phyloP scores from a whole-genome alignment of 2,888 invertebrate genomes.

The Endotricha flammealis region DNA sequence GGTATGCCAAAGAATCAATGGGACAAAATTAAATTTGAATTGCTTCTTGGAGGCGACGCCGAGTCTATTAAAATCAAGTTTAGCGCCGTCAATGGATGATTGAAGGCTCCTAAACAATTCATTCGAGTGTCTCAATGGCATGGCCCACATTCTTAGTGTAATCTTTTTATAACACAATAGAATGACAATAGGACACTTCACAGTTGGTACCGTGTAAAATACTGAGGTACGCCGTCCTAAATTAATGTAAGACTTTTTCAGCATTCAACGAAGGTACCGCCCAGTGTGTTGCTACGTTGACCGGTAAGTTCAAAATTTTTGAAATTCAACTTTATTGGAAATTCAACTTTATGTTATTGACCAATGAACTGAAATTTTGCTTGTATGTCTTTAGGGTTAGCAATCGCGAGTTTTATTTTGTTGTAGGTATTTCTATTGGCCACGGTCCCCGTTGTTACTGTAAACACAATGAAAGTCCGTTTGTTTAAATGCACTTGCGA shows the following conservation, averaged over 20 bases:
- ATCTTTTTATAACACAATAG: slow-evolving; percentile 66
- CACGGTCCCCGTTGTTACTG: slow-evolving; percentile 46
- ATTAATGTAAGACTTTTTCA: slow-evolving; percentile 69
- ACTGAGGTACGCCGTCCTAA: slow-evolving; percentile 52
- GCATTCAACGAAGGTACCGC: slow-evolving; percentile 59
- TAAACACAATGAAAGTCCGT: slow-evolving; percentile 51
- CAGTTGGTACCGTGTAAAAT: slow-evolving; percentile 56
- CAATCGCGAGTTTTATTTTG: slow-evolving; percentile 24
- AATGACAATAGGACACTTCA: slow-evolving; percentile 57
- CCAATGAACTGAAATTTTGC: slow-evolving; percentile 18
- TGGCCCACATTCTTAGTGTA: slow-evolving; percentile 67
- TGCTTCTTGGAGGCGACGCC: slow-evolving; percentile 64
- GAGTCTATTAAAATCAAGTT: slow-evolving; percentile 75
- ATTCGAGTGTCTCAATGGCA: slow-evolving; percentile 59
- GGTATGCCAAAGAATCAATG: slow-evolving; percentile 52
- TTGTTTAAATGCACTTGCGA: slow-evolving; percentile 46
- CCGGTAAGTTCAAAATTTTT: slow-evolving; percentile 5
- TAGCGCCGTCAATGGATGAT: slow-evolving; percentile 74
- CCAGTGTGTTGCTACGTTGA: slow-evolving; percentile 41
- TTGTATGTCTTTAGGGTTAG: neutral
- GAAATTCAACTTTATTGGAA: slow-evolving; percentile 7
- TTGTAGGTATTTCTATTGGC: slow-evolving; percentile 58
- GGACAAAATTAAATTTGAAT: slow-evolving; percentile 58
- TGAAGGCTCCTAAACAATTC: slow-evolving; percentile 72
- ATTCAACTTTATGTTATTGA: slow-evolving; percentile 14